Evolutionary conservation across 2,888 invertebrate genomes (phyloP), one percentile per base, ranked within the genome.

Genomic region (Philereme vetulata): DNA sequence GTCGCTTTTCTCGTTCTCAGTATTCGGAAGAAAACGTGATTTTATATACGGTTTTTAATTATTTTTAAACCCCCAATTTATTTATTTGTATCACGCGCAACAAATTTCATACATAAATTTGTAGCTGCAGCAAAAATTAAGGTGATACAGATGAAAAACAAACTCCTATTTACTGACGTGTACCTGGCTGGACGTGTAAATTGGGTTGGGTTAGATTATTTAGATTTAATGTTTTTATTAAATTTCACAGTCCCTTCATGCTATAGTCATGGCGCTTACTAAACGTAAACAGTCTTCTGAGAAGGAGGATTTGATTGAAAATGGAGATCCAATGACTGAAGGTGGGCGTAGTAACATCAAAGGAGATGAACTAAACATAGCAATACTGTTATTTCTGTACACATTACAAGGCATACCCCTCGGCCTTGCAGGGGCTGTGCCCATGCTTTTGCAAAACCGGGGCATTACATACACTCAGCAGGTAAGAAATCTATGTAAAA

Each of bases 381-480:
- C 95, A 9, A 93, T 99, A 61, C 93, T 99, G 50, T 93, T 98
- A 68, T 97, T 99, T 83, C 93, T 99, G 4, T 99, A 99, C 82
- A 94, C 99, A 45, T 93, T 99, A 32, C 98, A 98, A 93, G 99
- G 99, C 5, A 96, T 97, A 82, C 99, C 99, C 0, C 90, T 99
- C 4, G 99, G 99, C 0, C 89, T 99, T 35, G 97, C 97, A 45
- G 96, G 97, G 21, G 98, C 98, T 35, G 96, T 99, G 71, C 99
- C 99, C 0, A 97, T 99, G 96, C 93, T 99, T 55, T 92, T 99
- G 57, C 98, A 98, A 82, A 97, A 98, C 84, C 94, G 97, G 57
- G 96, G 97, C 59, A 97, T 98, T 56, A 97, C 96, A 64, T 99
- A 99, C 84, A 96, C 96, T 72, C 97, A 99, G 83, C 99, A 99